Base-by-base conservation (phyloP, 2,888 invertebrate species). In the Harmothoe impar region DNA sequence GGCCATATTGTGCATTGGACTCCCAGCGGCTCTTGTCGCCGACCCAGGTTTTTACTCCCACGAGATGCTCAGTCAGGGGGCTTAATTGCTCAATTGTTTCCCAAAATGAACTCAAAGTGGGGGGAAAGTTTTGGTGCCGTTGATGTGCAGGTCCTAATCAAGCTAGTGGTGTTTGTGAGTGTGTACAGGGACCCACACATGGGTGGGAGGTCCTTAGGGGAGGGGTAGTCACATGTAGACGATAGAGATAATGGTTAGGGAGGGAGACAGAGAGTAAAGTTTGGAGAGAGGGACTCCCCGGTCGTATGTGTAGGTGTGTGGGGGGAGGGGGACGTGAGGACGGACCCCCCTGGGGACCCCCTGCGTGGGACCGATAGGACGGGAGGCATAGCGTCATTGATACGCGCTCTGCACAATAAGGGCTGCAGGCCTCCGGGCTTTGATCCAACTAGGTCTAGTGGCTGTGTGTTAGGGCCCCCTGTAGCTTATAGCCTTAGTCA, bases 21-120 rank as follows among this genome's bases (percentile, higher is more conserved):
- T 43, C 10, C 43, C 43, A 62, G 43, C 43, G n/a, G n/a, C 12
- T n/a, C 62, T 62, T 62, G 62, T 62, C 62, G 62, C 23, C 62
- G 62, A 62, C 62, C 20, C 7, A 20, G 62, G 62, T 62, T 25
- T 72, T 29, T 25, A 29, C 72, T 5, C 72, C 29, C 72, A 72
- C 29, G 29, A 72, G 15, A 29, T 25, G n/a, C 72, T 29, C 72
- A 72, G 29, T 15, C 3, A 29, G 25, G n/a, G 23, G 20, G 29
- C 72, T 29, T 72, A 15, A 72, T 72, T 72, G 72, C 72, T 29
- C 25, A 15, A 72, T 72, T 72, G 72, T 72, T 72, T 72, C 25
- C 72, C 72, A 7, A 72, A 15, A 25, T n/a, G 15, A 29, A 15
- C 3, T 15, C 5, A 72, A 20, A 62, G 20, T n/a, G 62, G 25